Evolutionary conservation across 2,888 invertebrate species (phyloP).

Genomic region (Drosophila borealis): DNA sequence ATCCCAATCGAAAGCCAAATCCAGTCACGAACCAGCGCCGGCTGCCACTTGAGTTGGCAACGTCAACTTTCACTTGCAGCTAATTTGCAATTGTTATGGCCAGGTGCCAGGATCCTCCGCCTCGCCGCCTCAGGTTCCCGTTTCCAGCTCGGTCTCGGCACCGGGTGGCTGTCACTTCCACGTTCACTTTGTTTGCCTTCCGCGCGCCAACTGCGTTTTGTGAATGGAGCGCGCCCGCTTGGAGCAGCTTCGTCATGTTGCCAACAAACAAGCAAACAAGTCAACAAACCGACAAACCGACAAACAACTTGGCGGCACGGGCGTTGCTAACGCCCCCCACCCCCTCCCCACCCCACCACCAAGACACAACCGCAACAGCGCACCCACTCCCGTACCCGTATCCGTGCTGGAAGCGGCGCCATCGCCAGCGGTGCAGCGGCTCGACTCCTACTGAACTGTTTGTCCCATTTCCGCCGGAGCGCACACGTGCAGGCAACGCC

Average conservation of each 20-base stretch:
- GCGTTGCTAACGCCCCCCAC: conserved; percentile 47
- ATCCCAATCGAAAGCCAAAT: conserved; percentile 11
- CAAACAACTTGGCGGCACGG: conserved; percentile 40
- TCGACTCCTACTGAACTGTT: conserved; percentile 40
- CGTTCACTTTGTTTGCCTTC: conserved; percentile 68
- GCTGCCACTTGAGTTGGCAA: conserved; percentile 58
- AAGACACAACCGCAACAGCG: background rate
- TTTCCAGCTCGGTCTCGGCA: conserved; percentile 3
- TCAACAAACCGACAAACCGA: conserved; percentile 17
- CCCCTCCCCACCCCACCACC: background rate
- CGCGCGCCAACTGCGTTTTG: conserved; percentile 74
- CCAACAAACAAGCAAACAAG: conserved; percentile 48
- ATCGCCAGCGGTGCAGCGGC: conserved; percentile 37
- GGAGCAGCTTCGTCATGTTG: conserved; percentile 58
- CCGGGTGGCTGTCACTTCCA: conserved; percentile 33
- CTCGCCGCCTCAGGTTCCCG: background rate
- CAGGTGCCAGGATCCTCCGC: conserved; percentile 6
- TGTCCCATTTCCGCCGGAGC: conserved; percentile 58
- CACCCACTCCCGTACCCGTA: background rate
- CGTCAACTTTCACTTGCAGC: conserved; percentile 55
- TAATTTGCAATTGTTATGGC: conserved; percentile 43
- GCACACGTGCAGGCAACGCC: conserved; percentile 44
- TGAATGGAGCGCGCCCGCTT: conserved; percentile 65
- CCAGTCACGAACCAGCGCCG: conserved; percentile 30
- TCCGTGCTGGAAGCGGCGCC: conserved; percentile 38